Percentiles rank a stretch among this genome's conserved stretches.
phyloP scores from a whole-genome alignment of 2,888 invertebrate species.

The Eurytoma adleriae region DNA sequence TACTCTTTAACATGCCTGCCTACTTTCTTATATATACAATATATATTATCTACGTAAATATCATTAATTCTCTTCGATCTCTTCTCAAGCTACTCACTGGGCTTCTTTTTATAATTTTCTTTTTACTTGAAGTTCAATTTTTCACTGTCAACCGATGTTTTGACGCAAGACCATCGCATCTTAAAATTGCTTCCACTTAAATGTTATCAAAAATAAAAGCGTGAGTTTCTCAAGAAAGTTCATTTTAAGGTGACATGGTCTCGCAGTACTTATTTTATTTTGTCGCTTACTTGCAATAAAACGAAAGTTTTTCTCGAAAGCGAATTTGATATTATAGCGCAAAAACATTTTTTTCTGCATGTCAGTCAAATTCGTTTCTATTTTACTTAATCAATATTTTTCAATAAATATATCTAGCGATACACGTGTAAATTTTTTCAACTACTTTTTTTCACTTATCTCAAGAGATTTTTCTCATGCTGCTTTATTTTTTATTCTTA shows the following conservation, averaged over 20 bases:
- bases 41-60: neutral
- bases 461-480: no score
- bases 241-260: conserved; percentile 39
- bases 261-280: conserved; percentile 11
- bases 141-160: conserved; percentile 34
- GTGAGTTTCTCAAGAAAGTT: neutral
- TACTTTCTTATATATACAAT: conserved; percentile 19
- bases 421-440: no score
- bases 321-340: no score
- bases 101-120: conserved; percentile 11
- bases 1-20: conserved; percentile 42
- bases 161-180: conserved; percentile 7
- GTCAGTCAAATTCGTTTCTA: no score
- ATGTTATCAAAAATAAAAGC: neutral
- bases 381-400: no score
- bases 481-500: no score
- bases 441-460: no score
- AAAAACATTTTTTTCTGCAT: no score
- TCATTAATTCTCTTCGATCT: conserved; percentile 46
- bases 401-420: no score
- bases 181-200: conserved; percentile 2
- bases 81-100: conserved; percentile 23
- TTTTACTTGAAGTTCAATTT: conserved; percentile 25
- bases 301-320: no score
- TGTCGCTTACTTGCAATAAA: neutral